A percentile compares a stretch with the other conserved stretches of the same genome.
phyloP scores from a whole-genome alignment of 2,113 vertebrate species.

The Trogon melanurus region DNA sequence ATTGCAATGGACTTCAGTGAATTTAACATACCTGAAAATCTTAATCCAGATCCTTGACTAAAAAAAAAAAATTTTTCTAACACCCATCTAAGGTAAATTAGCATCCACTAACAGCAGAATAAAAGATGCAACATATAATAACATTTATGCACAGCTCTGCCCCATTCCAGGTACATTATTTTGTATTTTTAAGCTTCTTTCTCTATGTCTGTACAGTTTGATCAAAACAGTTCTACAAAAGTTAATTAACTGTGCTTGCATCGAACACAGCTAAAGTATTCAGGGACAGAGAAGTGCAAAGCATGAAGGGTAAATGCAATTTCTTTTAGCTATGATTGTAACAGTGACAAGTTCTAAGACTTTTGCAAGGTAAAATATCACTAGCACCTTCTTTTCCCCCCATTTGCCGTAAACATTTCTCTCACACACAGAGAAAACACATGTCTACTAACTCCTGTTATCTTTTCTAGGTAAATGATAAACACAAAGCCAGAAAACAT shows the following conservation, averaged over 20 bases:
- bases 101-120: neutral
- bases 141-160: neutral
- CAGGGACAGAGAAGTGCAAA: neutral
- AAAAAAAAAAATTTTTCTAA: too few relatives aligned
- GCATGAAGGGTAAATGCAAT: neutral
- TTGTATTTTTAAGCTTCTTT: neutral
- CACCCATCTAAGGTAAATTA: neutral
- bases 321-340: neutral
- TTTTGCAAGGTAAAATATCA: neutral
- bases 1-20: neutral
- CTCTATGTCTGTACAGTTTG: neutral
- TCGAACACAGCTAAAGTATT: neutral
- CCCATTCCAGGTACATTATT: neutral
- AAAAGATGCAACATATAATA: neutral
- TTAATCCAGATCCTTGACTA: neutral
- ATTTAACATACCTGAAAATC: neutral
- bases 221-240: neutral
- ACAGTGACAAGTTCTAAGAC: neutral
- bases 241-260: neutral
- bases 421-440: neutral
- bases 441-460: neutral
- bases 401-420: neutral
- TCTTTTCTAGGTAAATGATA: neutral
- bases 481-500: neutral
- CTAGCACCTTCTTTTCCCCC: neutral